Percentiles rank a stretch among this genome's conserved stretches.
phyloP scores from a whole-genome alignment of 2,797 vertebrate genomes.

The Premnoplex brunnescens region DNA sequence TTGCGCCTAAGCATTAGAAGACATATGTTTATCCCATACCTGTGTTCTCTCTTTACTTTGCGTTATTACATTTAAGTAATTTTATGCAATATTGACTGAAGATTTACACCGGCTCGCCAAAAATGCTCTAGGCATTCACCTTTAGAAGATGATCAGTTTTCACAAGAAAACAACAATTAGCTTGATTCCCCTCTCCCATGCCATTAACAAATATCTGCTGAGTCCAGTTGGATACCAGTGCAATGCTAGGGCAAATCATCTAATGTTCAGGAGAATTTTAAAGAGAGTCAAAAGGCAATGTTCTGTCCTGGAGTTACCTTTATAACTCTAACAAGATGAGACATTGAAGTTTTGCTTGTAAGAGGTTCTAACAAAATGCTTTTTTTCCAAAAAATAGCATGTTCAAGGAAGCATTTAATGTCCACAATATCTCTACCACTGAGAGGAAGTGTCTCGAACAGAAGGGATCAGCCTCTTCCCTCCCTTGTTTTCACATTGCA shows the following conservation, averaged over 20 bases:
- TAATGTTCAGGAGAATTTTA: background rate
- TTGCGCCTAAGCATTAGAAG: slow-evolving; percentile 37
- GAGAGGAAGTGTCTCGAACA: background rate
- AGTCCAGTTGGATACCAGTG: background rate
- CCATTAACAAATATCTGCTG: background rate
- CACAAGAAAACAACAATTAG: background rate
- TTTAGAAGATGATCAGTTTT: background rate
- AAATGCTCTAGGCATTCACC: background rate
- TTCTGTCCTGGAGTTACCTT: slow-evolving; percentile 31
- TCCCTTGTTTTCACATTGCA: background rate
- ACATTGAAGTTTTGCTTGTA: slow-evolving; percentile 30
- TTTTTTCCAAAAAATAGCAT: background rate
- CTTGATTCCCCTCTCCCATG: background rate
- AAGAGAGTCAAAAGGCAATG: background rate
- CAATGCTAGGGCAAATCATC: background rate
- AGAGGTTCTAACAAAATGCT: background rate
- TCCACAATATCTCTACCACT: background rate
- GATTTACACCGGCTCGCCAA: background rate
- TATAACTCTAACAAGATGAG: slow-evolving; percentile 14
- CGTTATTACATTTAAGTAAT: background rate
- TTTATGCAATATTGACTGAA: background rate
- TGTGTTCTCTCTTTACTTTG: background rate
- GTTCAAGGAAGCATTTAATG: slow-evolving; percentile 10
- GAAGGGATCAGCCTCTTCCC: slow-evolving; percentile 6
- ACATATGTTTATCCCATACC: slow-evolving; percentile 46